A percentile compares a stretch with the other conserved stretches of the same genome.
Evolutionary conservation across 2,113 vertebrate genomes (phyloP).

Genomic region (Paradoxurus hermaphroditus): DNA sequence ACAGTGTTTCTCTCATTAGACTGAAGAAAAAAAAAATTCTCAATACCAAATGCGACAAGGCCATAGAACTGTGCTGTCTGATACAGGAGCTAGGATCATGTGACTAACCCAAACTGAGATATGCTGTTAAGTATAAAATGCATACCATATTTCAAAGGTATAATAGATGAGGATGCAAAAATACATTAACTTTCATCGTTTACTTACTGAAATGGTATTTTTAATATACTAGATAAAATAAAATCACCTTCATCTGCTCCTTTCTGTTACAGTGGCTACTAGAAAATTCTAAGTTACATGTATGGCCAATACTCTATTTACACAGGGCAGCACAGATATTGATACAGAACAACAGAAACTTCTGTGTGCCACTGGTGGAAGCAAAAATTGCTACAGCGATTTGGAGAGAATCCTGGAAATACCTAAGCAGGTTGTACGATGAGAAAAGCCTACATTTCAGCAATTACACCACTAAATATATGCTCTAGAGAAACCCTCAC

Average conservation of each 20-base stretch:
- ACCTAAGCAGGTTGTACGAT: neutral
- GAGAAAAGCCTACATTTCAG: neutral
- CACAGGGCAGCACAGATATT: neutral
- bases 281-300: neutral
- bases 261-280: neutral
- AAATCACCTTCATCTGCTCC: neutral
- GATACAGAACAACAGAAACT: neutral
- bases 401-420: neutral
- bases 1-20: neutral
- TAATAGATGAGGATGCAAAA: conserved; percentile 11
- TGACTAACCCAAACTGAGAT: neutral
- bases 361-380: neutral
- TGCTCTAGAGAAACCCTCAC: neutral
- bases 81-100: neutral
- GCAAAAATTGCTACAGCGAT: neutral
- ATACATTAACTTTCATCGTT: neutral
- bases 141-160: neutral
- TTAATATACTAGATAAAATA: neutral
- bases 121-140: neutral
- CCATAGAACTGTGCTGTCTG: neutral
- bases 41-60: neutral
- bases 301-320: neutral
- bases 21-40: neutral
- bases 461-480: neutral
- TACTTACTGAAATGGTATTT: neutral